Evolutionary conservation across 30 jellyfish, hydroid and myxozoan species (phyloP).

Genomic region (Aurelia sp.): DNA sequence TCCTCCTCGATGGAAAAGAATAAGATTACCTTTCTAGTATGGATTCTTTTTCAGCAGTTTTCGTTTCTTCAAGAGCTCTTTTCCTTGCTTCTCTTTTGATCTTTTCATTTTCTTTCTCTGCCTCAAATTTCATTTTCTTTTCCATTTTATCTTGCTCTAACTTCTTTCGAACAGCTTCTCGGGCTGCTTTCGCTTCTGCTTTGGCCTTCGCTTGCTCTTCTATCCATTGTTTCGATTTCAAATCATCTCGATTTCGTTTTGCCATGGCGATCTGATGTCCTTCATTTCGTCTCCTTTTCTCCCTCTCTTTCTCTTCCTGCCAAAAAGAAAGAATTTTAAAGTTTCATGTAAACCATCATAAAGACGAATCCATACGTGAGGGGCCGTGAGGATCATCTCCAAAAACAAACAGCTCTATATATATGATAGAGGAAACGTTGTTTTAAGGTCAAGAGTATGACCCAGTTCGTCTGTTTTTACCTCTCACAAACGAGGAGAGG

Average conservation of each 20-base stretch:
- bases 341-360: no score
- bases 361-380: no score
- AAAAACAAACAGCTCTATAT: no score
- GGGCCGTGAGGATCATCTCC: no score
- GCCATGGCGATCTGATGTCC: slow-evolving; percentile 78
- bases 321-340: background rate
- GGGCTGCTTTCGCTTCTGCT: slow-evolving; percentile 82
- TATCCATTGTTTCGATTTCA: slow-evolving; percentile 57
- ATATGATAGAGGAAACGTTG: no score
- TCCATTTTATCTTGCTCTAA: slow-evolving; percentile 81
- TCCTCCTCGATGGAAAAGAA: background rate
- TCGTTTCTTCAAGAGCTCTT: background rate
- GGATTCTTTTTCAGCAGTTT: background rate
- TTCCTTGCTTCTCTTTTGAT: background rate
- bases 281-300: slow-evolving; percentile 58
- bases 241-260: slow-evolving; percentile 61
- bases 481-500: no score
- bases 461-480: no score
- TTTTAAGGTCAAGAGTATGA: no score
- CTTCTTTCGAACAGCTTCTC: slow-evolving; percentile 74
- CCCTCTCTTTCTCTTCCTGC: slow-evolving; percentile 69
- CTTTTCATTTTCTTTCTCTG: slow-evolving; percentile 51
- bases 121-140: slow-evolving; percentile 66
- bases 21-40: slow-evolving; percentile 25
- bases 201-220: slow-evolving; percentile 69